Evolutionary conservation across 2,797 vertebrate genomes (phyloP).

Genomic region (Rhincodon typus): DNA sequence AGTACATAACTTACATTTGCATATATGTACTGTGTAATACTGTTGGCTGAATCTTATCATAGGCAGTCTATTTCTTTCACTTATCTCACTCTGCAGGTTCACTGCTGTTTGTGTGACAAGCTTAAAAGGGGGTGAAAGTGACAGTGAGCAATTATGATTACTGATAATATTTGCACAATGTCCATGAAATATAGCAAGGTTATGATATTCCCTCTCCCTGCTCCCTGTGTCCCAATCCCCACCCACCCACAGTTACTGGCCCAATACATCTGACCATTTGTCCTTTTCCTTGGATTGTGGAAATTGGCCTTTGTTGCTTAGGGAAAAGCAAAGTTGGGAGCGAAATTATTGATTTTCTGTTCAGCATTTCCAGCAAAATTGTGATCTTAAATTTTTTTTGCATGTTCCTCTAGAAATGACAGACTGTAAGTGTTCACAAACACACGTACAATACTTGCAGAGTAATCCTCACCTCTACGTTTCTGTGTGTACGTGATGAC

Average conservation of each 20-base stretch:
- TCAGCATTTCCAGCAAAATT: neutral
- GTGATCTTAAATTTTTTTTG: neutral
- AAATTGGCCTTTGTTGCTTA: neutral
- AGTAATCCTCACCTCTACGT: neutral
- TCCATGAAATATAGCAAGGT: neutral
- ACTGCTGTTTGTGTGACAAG: neutral
- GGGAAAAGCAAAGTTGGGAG: neutral
- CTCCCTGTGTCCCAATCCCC: too few species aligned
- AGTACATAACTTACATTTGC: neutral
- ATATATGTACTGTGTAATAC: neutral
- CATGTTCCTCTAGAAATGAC: neutral
- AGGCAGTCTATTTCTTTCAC: neutral
- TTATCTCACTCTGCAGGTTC: neutral
- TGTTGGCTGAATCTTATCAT: neutral
- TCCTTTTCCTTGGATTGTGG: neutral
- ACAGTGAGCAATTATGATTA: constrained; percentile 5
- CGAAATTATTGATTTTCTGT: too few species aligned
- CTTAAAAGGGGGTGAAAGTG: neutral
- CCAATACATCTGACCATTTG: neutral
- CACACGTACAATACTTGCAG: neutral
- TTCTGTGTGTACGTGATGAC: neutral
- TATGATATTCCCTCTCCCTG: neutral
- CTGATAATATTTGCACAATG: neutral
- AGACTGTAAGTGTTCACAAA: neutral
- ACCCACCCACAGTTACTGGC: neutral